Evolutionary conservation across 2,888 invertebrate species (phyloP), one percentile per base, ranked within the genome.

Genomic region (Chaitophorus viminalis): DNA sequence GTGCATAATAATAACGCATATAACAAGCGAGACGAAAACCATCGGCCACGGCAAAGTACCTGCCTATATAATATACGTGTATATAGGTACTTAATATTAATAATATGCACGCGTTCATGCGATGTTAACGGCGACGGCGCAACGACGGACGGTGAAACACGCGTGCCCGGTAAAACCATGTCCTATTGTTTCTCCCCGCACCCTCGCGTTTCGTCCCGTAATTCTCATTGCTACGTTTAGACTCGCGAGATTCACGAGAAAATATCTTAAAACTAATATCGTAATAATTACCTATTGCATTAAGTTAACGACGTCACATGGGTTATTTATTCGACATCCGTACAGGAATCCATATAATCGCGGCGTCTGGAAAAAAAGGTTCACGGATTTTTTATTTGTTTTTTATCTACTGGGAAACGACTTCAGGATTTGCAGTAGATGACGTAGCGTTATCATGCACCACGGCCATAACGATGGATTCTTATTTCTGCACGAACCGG

Each of bases 241-340:
- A 60, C 36, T 14, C 17, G 54, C 33, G 36, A 36, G 17, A 36
- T 65, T 3, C 79, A 3, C 60, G 31, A 33, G 25, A 46, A 46
- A 46, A 46, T 14, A 46, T 46, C 46, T 46, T 14, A 11, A 46
- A 11, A 46, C 46, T 14, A 25, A 33, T 17, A 70, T 29, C 4
- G 33, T 8, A 54, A 54, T 11, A 25, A 77, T 54, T 21, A 78
- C 21, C 25, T n/a, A n/a, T n/a, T n/a, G 25, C 31, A 52, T 46
- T 31, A 52, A 14, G 77, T 54, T 78, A 54, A 54, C 60, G 60
- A 60, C 31, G 31, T 77, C 77, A 54, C 54, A 11, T 9, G 21
- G 21, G 29, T 54, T 77, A 21, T 31, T 54, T 54, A 54, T 77
- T 77, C 54, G 54, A 52, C 76, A 29, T 76, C 76, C 76, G 46